These are phyloP conservation scores for Dilophus febrilis DNA, from an alignment of 2,888 invertebrate genomes.

Conservation along the genomic window DNA sequence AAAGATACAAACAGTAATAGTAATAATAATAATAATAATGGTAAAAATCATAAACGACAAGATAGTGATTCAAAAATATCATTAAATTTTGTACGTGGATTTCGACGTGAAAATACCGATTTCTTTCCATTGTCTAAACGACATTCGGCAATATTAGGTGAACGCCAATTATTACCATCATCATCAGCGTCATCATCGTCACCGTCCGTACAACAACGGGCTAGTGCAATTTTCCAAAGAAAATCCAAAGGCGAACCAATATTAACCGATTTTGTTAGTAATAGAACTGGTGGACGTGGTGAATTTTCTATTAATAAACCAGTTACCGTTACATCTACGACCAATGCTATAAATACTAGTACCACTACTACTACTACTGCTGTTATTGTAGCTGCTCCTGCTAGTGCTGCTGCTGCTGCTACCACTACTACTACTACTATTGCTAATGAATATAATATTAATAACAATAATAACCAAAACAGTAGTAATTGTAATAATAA, in stretches of 20 bases:
- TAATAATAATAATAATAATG: no score
- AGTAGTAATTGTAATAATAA: background rate
- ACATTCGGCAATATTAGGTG: conserved; percentile 52
- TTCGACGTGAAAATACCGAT: conserved; percentile 70
- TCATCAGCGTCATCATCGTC: conserved; percentile 21
- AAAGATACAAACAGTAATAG: conserved; percentile 33
- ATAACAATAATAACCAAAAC: background rate
- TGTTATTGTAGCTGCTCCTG: background rate
- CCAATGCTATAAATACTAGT: conserved; percentile 9
- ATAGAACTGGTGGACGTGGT: conserved; percentile 9
- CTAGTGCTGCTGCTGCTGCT: background rate
- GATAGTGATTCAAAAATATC: conserved; percentile 55
- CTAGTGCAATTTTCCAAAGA: conserved; percentile 53
- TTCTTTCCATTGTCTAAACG: conserved; percentile 60
- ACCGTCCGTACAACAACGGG: conserved; percentile 33
- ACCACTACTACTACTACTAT: no score
- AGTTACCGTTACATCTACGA: conserved; percentile 6
- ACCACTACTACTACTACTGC: conserved; percentile 6
- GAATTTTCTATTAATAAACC: no score
- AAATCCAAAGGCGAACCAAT: conserved; percentile 50
- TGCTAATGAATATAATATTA: no score
- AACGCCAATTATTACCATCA: conserved; percentile 18
- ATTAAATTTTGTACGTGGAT: conserved; percentile 57
- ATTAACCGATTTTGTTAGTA: conserved; percentile 45
- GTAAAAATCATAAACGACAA: conserved; percentile 46